Base-by-base conservation (phyloP, 1,140 invertebrate genomes). In the Eubasilissa regina region DNA sequence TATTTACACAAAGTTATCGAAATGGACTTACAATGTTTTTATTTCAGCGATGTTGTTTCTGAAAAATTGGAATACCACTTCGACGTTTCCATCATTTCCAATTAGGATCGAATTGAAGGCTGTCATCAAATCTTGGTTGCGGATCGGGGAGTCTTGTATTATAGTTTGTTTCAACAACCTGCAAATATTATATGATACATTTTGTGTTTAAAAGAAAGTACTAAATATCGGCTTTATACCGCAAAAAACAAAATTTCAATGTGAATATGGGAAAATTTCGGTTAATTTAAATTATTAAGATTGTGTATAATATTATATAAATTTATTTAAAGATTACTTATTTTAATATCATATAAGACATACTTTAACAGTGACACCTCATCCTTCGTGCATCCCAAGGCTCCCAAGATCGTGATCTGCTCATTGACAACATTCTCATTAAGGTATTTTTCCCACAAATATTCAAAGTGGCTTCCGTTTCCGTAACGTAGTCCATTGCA, bases 401-500 rank as follows among this genome's bases (percentile, higher is more conserved):
- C 87, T 53, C 79, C 84, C 3, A 92, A 83, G 48, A 92, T 87
- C 9, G 88, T 84, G 43, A 89, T 83, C 84, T 90, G 90, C 80
- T 92, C 90, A 15, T 87, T 86, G 12, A 89, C 85, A 8, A 91
- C 86, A 47, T 87, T 87, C 78, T 89, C 87, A 0, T 72, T 82
- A 58, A 80, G 76, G 84, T 89, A 92, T 81, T 90, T 87, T 0
- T 86, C 77, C 85, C 89, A 92, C 4, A 93, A 80, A 15, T 85
- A 86, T 11, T 90, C 78, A 82, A 89, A 93, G 66, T 92, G 88
- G 0, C 17, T 64, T 4, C 72, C 79, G 25, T 82, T 84, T 4
- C 91, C 90, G 17, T 90, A 81, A 11, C 90, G 88, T 8, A 93
- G 84, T 47, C 84, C 91, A 72, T 89, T 90, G 81, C 92, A 93